Evolutionary conservation across 35 echinoderm and acorn worm genomes (phyloP).

Genomic region (Lytechinus pictus): DNA sequence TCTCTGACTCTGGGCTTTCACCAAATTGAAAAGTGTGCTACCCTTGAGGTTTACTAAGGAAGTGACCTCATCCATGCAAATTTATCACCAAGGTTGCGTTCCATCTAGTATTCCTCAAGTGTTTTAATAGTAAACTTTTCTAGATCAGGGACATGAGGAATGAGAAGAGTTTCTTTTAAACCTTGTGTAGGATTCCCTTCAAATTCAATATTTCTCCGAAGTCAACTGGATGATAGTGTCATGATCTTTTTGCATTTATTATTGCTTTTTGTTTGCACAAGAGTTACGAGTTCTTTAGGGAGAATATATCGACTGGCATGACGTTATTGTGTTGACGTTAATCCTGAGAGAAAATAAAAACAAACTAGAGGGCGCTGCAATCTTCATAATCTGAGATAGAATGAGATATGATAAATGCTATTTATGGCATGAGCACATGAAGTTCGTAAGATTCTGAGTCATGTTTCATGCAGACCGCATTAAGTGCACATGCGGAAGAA

Average conservation of each 20-base stretch:
- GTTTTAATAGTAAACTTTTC: not conserved
- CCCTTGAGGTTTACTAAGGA: not conserved
- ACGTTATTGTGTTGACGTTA: not conserved
- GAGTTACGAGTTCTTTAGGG: not conserved
- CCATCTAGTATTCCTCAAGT: not conserved
- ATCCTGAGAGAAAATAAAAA: not conserved
- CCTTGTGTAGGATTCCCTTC: too few relatives aligned
- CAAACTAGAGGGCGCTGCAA: not conserved
- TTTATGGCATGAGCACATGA: not conserved
- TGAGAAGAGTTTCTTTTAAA: too few relatives aligned
- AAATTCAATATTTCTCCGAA: too few relatives aligned
- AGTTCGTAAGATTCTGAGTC: not conserved
- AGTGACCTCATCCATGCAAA: not conserved
- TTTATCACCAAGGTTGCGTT: not conserved
- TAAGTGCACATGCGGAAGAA: not conserved
- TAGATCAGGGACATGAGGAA: too few relatives aligned
- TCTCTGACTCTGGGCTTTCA: not conserved
- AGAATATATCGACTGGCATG: not conserved
- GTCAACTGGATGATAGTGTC: too few relatives aligned
- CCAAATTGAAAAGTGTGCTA: not conserved
- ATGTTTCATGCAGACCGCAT: not conserved
- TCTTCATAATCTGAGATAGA: not conserved
- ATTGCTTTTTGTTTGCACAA: too few relatives aligned
- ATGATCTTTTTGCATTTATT: too few relatives aligned
- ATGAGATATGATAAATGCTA: not conserved